A percentile compares a stretch with the other conserved stretches of the same genome.
These are phyloP conservation scores for Mythimna albipuncta DNA, from an alignment of 2,888 invertebrate genomes.

Conservation along the genomic window DNA sequence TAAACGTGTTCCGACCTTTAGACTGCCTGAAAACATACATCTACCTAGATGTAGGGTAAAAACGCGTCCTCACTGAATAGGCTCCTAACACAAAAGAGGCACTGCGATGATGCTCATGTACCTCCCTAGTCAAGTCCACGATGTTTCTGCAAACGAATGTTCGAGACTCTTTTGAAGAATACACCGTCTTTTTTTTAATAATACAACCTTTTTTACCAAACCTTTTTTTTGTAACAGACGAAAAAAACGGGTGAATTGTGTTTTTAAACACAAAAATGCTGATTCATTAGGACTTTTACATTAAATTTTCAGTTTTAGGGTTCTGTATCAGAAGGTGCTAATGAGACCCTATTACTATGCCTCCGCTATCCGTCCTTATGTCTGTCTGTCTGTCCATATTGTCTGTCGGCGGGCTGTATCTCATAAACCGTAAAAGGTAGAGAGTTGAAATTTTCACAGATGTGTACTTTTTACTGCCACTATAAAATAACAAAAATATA, in stretches of 20 bases:
- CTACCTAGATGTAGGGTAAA: constrained; percentile 22
- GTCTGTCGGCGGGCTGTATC: no score
- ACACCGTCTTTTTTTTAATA: constrained; percentile 34
- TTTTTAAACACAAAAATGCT: constrained; percentile 36
- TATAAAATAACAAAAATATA: no score
- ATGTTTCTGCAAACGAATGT: constrained; percentile 48
- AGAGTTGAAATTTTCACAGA: no score
- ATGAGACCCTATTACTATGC: no score
- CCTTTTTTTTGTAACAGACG: constrained; percentile 8
- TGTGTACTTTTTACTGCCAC: no score
- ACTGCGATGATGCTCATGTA: constrained; percentile 57
- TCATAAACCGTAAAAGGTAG: no score
- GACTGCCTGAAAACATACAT: background rate
- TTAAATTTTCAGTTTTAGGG: background rate
- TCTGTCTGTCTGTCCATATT: no score
- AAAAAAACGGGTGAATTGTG: constrained; percentile 16
- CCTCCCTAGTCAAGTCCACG: constrained; percentile 31
- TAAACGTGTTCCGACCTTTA: constrained; percentile 35
- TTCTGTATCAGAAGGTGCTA: no score
- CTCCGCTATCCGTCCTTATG: no score
- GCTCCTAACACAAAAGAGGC: constrained; percentile 54
- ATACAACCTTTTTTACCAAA: constrained; percentile 28
- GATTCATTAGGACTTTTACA: background rate
- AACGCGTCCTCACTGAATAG: constrained; percentile 56
- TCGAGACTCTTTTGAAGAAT: constrained; percentile 60